A percentile compares a stretch with the other conserved stretches of the same genome.
phyloP scores from a whole-genome alignment of 2,888 invertebrate species.

The Lampropteryx suffumata region DNA sequence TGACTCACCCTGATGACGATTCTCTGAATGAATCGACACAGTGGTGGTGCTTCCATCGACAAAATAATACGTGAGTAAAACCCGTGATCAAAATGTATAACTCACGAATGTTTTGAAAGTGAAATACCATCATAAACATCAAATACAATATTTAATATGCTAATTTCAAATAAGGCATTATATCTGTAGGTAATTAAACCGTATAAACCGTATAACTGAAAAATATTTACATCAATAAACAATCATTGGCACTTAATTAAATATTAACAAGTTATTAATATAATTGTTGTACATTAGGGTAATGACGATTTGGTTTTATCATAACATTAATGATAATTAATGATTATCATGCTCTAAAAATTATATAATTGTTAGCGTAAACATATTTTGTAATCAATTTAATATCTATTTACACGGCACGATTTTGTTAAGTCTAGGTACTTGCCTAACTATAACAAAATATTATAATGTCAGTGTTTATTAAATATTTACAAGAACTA shows the following conservation, averaged over 20 bases:
- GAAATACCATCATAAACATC: too few relatives aligned
- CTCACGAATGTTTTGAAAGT: too few relatives aligned
- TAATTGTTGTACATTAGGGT: slow-evolving; percentile 75
- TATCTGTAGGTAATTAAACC: too few relatives aligned
- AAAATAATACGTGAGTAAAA: too few relatives aligned
- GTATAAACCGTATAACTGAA: too few relatives aligned
- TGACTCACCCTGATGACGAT: too few relatives aligned
- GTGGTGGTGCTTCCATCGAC: too few relatives aligned
- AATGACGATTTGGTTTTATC: slow-evolving; percentile 71
- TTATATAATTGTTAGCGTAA: slow-evolving; percentile 28
- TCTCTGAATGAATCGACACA: too few relatives aligned
- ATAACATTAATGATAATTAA: slow-evolving; percentile 9
- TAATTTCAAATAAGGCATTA: too few relatives aligned
- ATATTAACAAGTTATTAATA: slow-evolving; percentile 41
- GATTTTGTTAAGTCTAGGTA: slow-evolving; percentile 64
- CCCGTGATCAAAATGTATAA: too few relatives aligned
- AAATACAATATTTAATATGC: too few relatives aligned
- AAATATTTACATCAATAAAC: slow-evolving; percentile 39
- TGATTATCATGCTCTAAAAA: slow-evolving; percentile 19
- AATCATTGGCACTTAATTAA: slow-evolving; percentile 71
- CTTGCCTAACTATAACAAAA: slow-evolving; percentile 43
- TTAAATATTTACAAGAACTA: slow-evolving; percentile 70
- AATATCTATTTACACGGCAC: slow-evolving; percentile 74
- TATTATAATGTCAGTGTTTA: slow-evolving; percentile 59
- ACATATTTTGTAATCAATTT: slow-evolving; percentile 66